Conservation (phyloP, 2,888 invertebrate species). For the Tetragnatha montana region DNA sequence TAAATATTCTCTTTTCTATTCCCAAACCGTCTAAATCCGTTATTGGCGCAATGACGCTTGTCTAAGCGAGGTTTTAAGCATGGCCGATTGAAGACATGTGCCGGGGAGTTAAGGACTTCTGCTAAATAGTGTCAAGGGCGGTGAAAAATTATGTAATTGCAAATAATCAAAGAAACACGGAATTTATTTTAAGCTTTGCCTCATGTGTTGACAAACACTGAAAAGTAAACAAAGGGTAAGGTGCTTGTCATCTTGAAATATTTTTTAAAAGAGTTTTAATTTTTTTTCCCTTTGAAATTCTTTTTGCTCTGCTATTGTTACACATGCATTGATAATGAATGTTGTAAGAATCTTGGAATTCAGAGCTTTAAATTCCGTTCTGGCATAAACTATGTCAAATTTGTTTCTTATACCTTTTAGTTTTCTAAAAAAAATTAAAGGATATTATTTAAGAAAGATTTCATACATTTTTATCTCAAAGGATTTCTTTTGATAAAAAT, state of each 20-base stretch:
- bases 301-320: too few species aligned
- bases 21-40: not conserved
- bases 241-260: not conserved
- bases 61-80: slow-evolving; percentile 24
- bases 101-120: slow-evolving; percentile 17
- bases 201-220: slow-evolving; percentile 34
- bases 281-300: too few species aligned
- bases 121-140: slow-evolving; percentile 45
- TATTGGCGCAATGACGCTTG: slow-evolving; percentile 31
- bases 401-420: too few species aligned
- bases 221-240: not conserved
- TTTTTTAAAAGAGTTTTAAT: too few species aligned
- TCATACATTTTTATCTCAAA: too few species aligned
- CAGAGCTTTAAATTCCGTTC: too few species aligned
- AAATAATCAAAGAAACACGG: not conserved
- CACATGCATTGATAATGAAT: too few species aligned
- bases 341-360: too few species aligned
- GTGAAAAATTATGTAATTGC: slow-evolving; percentile 48
- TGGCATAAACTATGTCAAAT: too few species aligned
- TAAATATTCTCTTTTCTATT: not conserved
- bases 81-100: slow-evolving; percentile 31
- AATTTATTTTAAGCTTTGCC: slow-evolving; percentile 4
- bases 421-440: too few species aligned
- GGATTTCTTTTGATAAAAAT: too few species aligned
- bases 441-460: too few species aligned